Conservation (phyloP, 1,140 invertebrate genomes). For the Chelonus insularis region DNA sequence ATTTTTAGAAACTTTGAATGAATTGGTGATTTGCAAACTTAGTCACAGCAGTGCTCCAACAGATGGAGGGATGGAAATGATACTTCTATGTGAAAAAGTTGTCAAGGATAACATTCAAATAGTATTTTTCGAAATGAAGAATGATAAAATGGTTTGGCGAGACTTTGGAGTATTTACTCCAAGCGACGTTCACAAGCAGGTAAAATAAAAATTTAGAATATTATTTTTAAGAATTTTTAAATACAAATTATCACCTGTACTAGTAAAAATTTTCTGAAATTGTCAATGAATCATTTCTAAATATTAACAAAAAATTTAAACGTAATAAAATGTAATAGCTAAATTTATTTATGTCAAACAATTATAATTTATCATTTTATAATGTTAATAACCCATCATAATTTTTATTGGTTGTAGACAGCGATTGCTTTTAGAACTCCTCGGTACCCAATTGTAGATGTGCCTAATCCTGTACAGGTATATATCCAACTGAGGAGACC, state of each 20-base stretch:
- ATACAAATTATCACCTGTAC: too few relatives aligned
- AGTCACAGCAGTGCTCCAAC: constrained; percentile 80
- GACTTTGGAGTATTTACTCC: constrained; percentile 83
- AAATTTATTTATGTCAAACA: too few relatives aligned
- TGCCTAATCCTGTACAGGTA: constrained; percentile 70
- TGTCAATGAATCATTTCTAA: too few relatives aligned
- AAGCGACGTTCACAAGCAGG: constrained; percentile 89
- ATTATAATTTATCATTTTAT: too few relatives aligned
- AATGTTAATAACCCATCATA: not conserved
- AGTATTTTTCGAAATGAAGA: constrained; percentile 82
- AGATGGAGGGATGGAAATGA: constrained; percentile 84
- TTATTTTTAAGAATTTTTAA: not conserved
- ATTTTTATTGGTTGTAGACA: constrained; percentile 39
- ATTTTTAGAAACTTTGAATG: constrained; percentile 82
- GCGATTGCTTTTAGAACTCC: constrained; percentile 81
- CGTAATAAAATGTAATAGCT: too few relatives aligned
- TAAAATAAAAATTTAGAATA: constrained; percentile 11
- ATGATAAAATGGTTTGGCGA: constrained; percentile 80
- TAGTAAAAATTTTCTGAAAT: too few relatives aligned
- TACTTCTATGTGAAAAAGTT: constrained; percentile 91
- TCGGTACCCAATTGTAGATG: constrained; percentile 66
- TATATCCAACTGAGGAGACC: constrained; percentile 77
- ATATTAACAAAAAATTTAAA: too few relatives aligned
- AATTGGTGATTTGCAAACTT: constrained; percentile 85
- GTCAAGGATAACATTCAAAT: constrained; percentile 89